Percentiles rank a stretch among this genome's conserved stretches.
Conservation (phyloP, 2,113 vertebrate genomes). For the Heloderma charlesbogerti region DNA sequence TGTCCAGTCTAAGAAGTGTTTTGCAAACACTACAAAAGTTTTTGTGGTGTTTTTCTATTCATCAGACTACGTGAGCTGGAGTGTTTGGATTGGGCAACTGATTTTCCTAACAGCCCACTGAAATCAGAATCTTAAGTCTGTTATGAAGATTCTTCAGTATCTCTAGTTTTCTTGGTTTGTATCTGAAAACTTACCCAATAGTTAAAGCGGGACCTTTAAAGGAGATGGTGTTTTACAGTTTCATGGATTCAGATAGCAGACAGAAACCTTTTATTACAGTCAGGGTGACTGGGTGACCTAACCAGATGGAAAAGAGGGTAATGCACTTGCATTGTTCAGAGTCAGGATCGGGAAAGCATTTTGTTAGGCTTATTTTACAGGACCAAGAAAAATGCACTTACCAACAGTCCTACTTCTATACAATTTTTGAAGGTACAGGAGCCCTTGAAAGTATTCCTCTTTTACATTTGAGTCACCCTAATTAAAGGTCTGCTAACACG, state of each 20-base stretch:
- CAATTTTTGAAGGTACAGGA: neutral
- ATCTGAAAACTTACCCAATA: neutral
- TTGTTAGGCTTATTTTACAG: neutral
- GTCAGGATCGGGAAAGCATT: neutral
- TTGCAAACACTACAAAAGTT: slow-evolving; percentile 71
- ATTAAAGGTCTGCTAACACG: neutral
- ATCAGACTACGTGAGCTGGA: slow-evolving; percentile 46
- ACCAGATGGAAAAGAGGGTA: neutral
- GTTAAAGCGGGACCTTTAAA: neutral
- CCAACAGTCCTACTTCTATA: neutral
- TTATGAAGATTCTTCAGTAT: neutral
- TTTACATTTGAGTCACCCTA: neutral
- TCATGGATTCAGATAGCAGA: neutral
- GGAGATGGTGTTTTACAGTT: neutral
- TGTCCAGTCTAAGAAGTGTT: slow-evolving; percentile 60
- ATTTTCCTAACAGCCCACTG: slow-evolving; percentile 40
- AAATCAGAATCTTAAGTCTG: neutral
- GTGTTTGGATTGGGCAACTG: slow-evolving; percentile 15
- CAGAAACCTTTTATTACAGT: neutral
- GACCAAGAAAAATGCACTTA: neutral
- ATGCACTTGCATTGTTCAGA: neutral
- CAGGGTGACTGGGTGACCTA: neutral
- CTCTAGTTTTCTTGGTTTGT: neutral
- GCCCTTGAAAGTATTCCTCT: neutral
- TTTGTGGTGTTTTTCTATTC: slow-evolving; percentile 62